Evolutionary conservation across 2,888 invertebrate genomes (phyloP), one percentile per base, ranked within the genome.

Genomic region (Coenonympha glycerion): DNA sequence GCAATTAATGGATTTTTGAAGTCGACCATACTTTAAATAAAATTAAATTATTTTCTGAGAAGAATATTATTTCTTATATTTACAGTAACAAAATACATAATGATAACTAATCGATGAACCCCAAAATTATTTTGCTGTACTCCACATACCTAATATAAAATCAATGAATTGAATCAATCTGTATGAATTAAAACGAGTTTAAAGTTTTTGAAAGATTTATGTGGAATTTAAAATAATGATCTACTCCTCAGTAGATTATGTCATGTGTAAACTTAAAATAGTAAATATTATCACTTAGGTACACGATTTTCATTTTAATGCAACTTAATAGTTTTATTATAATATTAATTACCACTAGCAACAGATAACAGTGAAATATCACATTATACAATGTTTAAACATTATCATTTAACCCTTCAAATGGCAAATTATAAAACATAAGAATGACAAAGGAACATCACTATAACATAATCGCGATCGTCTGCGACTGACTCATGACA

Each of bases 351-450:
- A 82, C 81, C 78, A 76, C 76, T 71, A 75, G 15, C 79, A 86
- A 85, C 84, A 83, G 71, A 86, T 85, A 86, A 86, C 84, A 84
- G 84, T 76, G 68, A 79, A 82, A 86, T 87, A 87, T 87, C 86
- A 87, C 86, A 87, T 83, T 67, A 79, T 75, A 75, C 82, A 79
- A 79, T 76, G 73, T 78, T 76, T 71, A 68, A 79, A 77, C 73
- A 79, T 76, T 70, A 64, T 59, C 63, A 61, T 60, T 22, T 61
- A 79, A 79, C 73, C 71, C 69, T 72, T 74, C 68, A 71, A 79
- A 79, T 79, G 79, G 76, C 80, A 76, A 82, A 79, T 61, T 66
- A 51, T 51, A 53, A 56, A 62, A 60, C 44, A 62, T 58, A 60
- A n/a, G 61, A 59, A 59, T 61, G 45, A 58, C 48, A 59, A 64